phyloP scores from a whole-genome alignment of 2,797 vertebrate species.

The Chromobotia macracanthus region DNA sequence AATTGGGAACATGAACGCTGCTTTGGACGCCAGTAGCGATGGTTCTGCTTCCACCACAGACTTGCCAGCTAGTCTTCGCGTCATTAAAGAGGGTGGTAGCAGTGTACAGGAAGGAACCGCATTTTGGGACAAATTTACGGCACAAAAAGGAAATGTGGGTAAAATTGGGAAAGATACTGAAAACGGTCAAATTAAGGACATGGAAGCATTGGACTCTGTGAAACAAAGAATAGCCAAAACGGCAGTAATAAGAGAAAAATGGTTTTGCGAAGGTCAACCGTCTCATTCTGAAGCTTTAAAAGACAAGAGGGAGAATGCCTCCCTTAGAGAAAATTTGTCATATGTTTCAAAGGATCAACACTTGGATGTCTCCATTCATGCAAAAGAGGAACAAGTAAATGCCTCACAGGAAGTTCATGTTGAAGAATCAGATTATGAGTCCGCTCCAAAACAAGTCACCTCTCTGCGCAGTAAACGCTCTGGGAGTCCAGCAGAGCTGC shows the following conservation, averaged over 20 bases:
- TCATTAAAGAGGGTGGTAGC: constrained; percentile 23
- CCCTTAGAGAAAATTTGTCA: not conserved
- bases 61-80: constrained; percentile 9
- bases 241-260: constrained; percentile 56
- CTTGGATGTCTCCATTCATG: not conserved
- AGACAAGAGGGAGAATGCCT: not conserved
- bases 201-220: constrained; percentile 39
- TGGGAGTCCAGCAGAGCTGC: not conserved
- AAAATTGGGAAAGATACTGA: constrained; percentile 1
- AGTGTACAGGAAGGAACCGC: constrained; percentile 20
- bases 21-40: constrained; percentile 31
- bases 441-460: constrained; percentile 1
- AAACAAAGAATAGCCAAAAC: constrained; percentile 65
- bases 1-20: constrained; percentile 35
- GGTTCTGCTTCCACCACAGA: constrained; percentile 11
- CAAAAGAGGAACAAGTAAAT: constrained; percentile 28
- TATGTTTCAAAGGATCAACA: not conserved
- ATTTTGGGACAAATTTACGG: constrained; percentile 16
- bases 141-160: constrained; percentile 13
- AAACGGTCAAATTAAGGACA: constrained; percentile 19
- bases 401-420: not conserved
- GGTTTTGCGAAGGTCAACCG: constrained; percentile 57
- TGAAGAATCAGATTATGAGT: not conserved
- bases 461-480: not conserved
- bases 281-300: constrained; percentile 11